Conservation (phyloP, 2,797 vertebrate genomes). For the Sardinella longiceps region DNA sequence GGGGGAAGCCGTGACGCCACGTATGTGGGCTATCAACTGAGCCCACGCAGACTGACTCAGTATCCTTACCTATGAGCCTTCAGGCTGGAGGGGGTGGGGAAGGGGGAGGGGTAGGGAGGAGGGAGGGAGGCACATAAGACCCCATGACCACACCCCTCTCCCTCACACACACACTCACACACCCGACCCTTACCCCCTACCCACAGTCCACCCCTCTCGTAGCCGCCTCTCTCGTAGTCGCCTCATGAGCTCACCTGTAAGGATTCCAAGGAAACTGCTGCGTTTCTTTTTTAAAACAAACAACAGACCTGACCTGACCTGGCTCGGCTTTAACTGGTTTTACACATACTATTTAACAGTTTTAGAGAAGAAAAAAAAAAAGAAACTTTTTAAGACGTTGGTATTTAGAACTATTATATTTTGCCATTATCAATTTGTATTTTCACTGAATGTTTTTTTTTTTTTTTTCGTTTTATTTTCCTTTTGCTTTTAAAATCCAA, state of each 20-base stretch:
- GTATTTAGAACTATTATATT: constrained; percentile 51
- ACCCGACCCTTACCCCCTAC: background rate
- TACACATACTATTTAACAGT: constrained; percentile 63
- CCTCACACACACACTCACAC: background rate
- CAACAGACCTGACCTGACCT: constrained; percentile 12
- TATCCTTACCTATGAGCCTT: constrained; percentile 88
- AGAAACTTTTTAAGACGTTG: constrained; percentile 42
- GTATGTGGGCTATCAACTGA: constrained; percentile 94
- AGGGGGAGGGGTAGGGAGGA: background rate
- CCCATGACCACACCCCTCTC: constrained; percentile 16
- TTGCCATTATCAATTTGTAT: constrained; percentile 51
- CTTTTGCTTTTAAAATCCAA: constrained; percentile 40
- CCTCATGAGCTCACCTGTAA: background rate
- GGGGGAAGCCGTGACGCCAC: constrained; percentile 79
- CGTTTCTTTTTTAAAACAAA: constrained; percentile 34
- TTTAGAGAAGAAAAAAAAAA: constrained; percentile 53
- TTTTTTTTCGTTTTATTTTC: constrained; percentile 31
- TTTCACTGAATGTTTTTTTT: constrained; percentile 28
- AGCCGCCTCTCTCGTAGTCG: background rate
- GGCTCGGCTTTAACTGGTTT: constrained; percentile 59
- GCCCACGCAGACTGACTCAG: constrained; percentile 91
- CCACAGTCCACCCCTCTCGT: constrained; percentile 29
- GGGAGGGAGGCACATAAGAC: constrained; percentile 26
- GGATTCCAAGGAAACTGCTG: constrained; percentile 51
- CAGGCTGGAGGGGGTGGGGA: background rate